These are phyloP conservation scores for Achroia grisella DNA, from an alignment of 1,140 invertebrate species.

Conservation along the genomic window DNA sequence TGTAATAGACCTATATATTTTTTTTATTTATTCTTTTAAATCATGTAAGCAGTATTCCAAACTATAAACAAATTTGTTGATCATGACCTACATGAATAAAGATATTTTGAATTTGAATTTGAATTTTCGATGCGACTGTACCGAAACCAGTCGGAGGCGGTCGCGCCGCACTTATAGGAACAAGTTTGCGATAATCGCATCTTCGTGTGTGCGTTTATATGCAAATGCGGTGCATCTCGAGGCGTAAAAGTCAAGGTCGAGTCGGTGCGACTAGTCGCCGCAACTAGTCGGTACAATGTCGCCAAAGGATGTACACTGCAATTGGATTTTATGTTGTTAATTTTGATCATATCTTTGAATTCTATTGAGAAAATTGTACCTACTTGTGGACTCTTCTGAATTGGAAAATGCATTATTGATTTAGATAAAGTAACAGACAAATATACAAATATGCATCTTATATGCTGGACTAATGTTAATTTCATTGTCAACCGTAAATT, in stretches of 20 bases:
- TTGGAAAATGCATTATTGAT: no score
- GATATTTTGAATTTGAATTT: no score
- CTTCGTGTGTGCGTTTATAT: constrained; percentile 45
- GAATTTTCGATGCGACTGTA: constrained; percentile 25
- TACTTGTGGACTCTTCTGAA: no score
- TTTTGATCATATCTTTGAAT: constrained; percentile 1
- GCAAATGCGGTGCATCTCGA: constrained; percentile 59
- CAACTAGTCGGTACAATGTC: background rate
- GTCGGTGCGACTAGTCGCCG: constrained; percentile 20
- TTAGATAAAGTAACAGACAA: no score
- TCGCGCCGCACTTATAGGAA: constrained; percentile 21
- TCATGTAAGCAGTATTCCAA: no score
- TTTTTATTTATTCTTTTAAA: no score
- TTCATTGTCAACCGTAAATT: no score
- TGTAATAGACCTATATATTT: no score
- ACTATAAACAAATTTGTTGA: no score
- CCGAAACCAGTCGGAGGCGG: constrained; percentile 35
- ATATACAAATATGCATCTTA: no score
- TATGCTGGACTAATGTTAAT: no score
- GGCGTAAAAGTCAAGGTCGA: constrained; percentile 57
- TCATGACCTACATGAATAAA: no score
- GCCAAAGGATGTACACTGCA: constrained; percentile 4
- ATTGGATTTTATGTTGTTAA: background rate
- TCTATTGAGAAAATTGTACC: background rate
- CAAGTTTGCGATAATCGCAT: constrained; percentile 44